Base-by-base conservation (phyloP, 2,797 vertebrate genomes). In the Crocidura indochinensis region DNA sequence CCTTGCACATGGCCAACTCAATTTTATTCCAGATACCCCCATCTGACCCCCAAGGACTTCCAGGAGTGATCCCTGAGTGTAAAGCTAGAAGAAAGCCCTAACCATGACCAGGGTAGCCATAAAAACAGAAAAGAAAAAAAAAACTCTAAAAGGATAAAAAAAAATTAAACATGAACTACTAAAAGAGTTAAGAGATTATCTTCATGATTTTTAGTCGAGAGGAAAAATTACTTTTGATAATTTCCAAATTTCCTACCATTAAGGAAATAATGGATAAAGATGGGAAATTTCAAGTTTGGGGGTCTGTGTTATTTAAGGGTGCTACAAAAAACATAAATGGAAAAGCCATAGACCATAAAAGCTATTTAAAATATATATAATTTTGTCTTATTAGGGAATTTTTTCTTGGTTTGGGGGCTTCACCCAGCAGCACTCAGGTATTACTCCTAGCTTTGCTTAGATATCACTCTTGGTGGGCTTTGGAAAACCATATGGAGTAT, bases 221-320 rank as follows among this genome's bases (percentile, higher is more conserved):
- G 79, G 24, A 8, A 69, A 80, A 71, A 56, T 72, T 49, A 72
- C 67, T 84, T 86, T 56, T 73, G 49, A 78, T 10, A 62, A 72
- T 11, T 46, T 22, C 4, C 84, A 74, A 73, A 88, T 51, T 56
- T 71, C 15, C 53, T 47, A 38, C 27, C 53, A 73, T 29, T 29
- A 84, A 81, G 38, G 7, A 79, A 64, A 84, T 72, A 26, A 76
- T 3, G 12, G n/a, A 76, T 78, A 62, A 77, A 86, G 51, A 62
- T 81, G 26, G 27, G 4, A 27, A 27, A 92, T 26, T 64, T 88
- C 79, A 84, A 75, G 24, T 20, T n/a, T 47, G 8, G 86, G 24
- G 75, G 53, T 47, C 29, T 85, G 90, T 27, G 90, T 74, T 69
- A 79, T 78, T 38, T 80, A 91, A 84, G 9, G 46, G 64, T 27